phyloP scores from a whole-genome alignment of 1,140 invertebrate genomes.

The Drosophila fuyamai region DNA sequence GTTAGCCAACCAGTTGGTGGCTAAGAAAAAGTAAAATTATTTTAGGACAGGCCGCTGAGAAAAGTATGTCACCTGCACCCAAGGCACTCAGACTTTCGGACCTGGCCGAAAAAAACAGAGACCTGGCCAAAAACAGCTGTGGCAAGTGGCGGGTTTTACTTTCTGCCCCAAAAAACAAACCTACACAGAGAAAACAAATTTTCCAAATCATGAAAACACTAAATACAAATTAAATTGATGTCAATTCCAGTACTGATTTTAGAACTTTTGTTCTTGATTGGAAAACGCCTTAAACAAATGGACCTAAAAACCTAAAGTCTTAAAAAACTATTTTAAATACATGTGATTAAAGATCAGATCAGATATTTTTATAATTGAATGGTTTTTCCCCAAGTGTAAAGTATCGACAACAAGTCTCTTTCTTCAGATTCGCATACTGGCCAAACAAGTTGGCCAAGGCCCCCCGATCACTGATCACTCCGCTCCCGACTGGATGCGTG shows the following conservation, averaged over 20 bases:
- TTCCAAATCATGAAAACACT: neutral
- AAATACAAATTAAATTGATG: neutral
- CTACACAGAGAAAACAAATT: neutral
- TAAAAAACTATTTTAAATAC: too few relatives aligned
- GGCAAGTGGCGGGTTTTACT: conserved; percentile 69
- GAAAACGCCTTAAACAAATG: too few relatives aligned
- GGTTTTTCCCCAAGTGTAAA: neutral
- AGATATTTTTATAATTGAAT: neutral
- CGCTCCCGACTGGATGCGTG: conserved; percentile 58
- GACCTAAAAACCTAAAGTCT: too few relatives aligned
- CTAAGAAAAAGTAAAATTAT: conserved; percentile 78
- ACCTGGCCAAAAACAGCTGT: conserved; percentile 51
- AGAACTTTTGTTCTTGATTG: too few relatives aligned
- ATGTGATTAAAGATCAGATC: too few relatives aligned
- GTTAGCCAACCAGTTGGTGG: conserved; percentile 61
- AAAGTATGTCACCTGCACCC: conserved; percentile 77
- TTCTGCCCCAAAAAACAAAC: conserved; percentile 57
- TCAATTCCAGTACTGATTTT: too few relatives aligned
- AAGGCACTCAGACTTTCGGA: conserved; percentile 17
- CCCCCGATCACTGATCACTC: conserved; percentile 18
- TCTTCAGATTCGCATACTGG: conserved; percentile 44
- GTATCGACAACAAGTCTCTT: conserved; percentile 44
- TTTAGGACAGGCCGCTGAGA: conserved; percentile 71
- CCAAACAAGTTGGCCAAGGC: conserved; percentile 67
- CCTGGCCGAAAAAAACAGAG: conserved; percentile 16